Evolutionary conservation across 2,797 vertebrate genomes (phyloP).

Genomic region (Rallus crepitans): DNA sequence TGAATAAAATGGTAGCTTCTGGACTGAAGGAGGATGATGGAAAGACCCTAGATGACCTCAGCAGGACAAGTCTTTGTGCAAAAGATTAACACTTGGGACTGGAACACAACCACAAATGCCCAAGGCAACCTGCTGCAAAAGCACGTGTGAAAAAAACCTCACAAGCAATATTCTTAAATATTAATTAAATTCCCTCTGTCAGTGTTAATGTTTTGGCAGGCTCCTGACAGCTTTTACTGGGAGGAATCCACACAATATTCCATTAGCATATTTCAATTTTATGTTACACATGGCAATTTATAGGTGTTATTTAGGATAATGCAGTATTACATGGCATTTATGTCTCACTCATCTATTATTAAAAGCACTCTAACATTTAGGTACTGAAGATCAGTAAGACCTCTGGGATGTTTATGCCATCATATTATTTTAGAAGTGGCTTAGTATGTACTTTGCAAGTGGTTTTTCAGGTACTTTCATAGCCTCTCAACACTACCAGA

Average conservation of each 20-base stretch:
- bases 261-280: constrained; percentile 81
- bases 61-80: not conserved
- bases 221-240: constrained; percentile 52
- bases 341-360: constrained; percentile 75
- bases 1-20: not conserved
- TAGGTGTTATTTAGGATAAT: constrained; percentile 74
- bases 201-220: constrained; percentile 53
- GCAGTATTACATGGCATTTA: constrained; percentile 66
- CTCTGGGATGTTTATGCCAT: constrained; percentile 52
- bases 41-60: not conserved
- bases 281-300: constrained; percentile 64
- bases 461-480: constrained; percentile 51
- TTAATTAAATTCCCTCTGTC: constrained; percentile 58
- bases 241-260: constrained; percentile 63
- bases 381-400: constrained; percentile 64
- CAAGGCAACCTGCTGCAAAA: constrained; percentile 33
- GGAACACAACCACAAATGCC: not conserved
- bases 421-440: constrained; percentile 59
- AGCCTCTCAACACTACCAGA: not conserved
- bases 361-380: constrained; percentile 67
- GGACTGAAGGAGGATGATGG: not conserved
- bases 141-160: constrained; percentile 24
- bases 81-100: not conserved
- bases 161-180: constrained; percentile 59
- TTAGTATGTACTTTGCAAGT: constrained; percentile 43